Percentiles rank a stretch among this genome's conserved stretches.
phyloP scores from a whole-genome alignment of 2,113 vertebrate genomes.

The Festucalex cinctus region DNA sequence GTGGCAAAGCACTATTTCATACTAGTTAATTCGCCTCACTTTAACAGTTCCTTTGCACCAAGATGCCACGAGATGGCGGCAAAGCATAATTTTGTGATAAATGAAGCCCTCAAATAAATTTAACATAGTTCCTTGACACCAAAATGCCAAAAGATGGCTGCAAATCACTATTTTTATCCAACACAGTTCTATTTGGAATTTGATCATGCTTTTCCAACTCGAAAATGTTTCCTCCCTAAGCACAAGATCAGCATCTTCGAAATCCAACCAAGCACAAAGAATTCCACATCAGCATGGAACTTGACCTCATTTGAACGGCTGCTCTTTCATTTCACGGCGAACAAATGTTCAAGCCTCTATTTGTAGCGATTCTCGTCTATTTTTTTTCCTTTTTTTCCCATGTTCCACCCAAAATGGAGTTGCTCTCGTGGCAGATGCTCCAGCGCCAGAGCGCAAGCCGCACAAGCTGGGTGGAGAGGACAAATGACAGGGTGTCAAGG shows the following conservation, averaged over 20 bases:
- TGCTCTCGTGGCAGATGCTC: neutral
- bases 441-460: constrained; percentile 19
- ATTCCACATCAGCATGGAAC: neutral
- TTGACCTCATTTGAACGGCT: neutral
- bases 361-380: neutral
- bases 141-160: neutral
- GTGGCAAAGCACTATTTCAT: too few relatives aligned
- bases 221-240: neutral
- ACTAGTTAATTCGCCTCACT: too few relatives aligned
- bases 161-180: neutral
- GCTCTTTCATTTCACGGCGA: neutral
- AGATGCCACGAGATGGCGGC: too few relatives aligned
- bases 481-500: constrained; percentile 33
- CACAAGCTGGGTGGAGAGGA: constrained; percentile 29
- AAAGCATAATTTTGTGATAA: too few relatives aligned
- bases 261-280: neutral
- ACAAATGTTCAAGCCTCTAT: neutral
- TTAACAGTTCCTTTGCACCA: too few relatives aligned
- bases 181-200: too few relatives aligned
- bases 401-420: neutral
- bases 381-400: neutral
- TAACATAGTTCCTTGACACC: neutral
- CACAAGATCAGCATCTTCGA: neutral
- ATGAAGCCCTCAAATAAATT: neutral
- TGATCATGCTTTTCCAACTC: too few relatives aligned